Base-by-base conservation (phyloP, 2,797 vertebrate species). In the Manis javanica region DNA sequence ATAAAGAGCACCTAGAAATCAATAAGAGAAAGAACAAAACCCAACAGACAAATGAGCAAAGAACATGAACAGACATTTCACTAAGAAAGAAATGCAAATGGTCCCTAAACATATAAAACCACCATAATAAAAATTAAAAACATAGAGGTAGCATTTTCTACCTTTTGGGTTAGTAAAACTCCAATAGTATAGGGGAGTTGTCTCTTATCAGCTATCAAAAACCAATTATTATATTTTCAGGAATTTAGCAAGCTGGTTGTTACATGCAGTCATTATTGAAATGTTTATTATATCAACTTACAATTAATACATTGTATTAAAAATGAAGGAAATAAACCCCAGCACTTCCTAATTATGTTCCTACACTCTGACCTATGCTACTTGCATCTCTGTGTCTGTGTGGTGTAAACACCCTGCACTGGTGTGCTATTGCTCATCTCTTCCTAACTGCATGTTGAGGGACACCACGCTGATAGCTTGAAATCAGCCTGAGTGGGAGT, bases 351-450 rank as follows among this genome's bases (percentile, higher is more conserved):
- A 6, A 18, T 51, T 39, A 42, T 34, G 42, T 81, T 39, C 49
- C 3, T 12, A 12, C 21, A 3, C 29, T 13, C 39, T 14, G n/a
- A n/a, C 8, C 14, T 31, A 16, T 12, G 37, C 57, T 78, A 19
- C 63, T 61, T 13, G 2, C 15, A 1, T 51, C 26, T 16, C 37
- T 31, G 1, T 26, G 29, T n/a, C 57, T 31, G 1, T 34, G 31
- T 37, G 24, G 9, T 59, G 18, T 31, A 26, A 55, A 55, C 2
- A 29, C 12, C 3, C 11, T 2, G 16, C 11, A 2, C 0, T 0
- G 1, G 19, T 23, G 3, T 21, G 10, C 15, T 13, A 6, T 0
- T 1, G 10, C 68, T 29, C 24, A 3, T 23, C 63, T 79, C 68
- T 29, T 75, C 37, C 82, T 63, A 63, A 14, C 6, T 9, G 29